A percentile compares a stretch with the other conserved stretches of the same genome.
These are phyloP conservation scores for Scolopax bukidnonensis DNA, from an alignment of 2,797 vertebrate species.

Conservation along the genomic window DNA sequence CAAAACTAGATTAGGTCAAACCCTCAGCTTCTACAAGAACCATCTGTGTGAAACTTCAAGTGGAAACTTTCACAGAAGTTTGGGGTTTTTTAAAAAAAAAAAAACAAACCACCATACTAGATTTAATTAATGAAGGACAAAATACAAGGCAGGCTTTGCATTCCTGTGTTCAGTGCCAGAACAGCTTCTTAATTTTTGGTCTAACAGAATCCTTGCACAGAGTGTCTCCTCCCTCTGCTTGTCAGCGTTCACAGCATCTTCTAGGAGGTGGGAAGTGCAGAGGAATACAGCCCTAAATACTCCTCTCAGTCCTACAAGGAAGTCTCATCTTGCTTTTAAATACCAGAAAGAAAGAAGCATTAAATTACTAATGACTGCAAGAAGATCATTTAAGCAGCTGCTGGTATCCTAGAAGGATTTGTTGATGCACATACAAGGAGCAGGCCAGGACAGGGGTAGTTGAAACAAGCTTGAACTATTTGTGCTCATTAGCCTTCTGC, in stretches of 20 bases:
- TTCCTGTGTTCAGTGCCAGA: background rate
- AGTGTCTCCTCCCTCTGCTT: background rate
- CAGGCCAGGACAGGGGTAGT: background rate
- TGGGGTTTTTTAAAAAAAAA: background rate
- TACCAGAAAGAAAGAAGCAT: background rate
- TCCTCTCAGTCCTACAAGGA: background rate
- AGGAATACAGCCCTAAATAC: background rate
- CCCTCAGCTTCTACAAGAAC: background rate
- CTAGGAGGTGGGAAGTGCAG: background rate
- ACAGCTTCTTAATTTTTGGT: background rate
- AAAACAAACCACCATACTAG: background rate
- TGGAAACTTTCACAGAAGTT: background rate
- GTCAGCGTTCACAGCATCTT: background rate
- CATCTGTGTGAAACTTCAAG: background rate
- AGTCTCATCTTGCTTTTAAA: background rate
- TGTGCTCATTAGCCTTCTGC: background rate
- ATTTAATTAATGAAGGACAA: background rate
- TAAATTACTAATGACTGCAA: background rate
- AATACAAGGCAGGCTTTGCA: background rate
- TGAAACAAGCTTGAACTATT: conserved; percentile 5
- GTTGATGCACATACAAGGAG: background rate
- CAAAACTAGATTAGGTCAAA: background rate
- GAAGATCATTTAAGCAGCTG: background rate
- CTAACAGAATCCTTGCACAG: background rate
- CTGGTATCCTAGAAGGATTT: background rate